Conservation (phyloP, 2,797 vertebrate species). For the Enteromius radiatus region DNA sequence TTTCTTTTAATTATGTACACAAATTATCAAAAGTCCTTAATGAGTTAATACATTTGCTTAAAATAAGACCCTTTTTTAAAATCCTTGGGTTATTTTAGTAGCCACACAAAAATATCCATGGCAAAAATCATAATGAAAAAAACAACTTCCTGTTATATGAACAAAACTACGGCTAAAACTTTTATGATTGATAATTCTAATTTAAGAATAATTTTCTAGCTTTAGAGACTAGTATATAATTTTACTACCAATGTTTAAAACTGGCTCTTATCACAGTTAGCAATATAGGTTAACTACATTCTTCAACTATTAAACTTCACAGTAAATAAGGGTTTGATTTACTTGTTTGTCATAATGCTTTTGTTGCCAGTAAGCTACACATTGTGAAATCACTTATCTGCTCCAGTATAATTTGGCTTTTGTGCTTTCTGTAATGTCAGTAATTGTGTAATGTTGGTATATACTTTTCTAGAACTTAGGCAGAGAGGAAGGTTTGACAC, state of each 20-base stretch:
- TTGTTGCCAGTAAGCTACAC: background rate
- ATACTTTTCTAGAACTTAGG: background rate
- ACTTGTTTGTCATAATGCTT: background rate
- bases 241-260: background rate
- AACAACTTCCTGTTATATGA: background rate
- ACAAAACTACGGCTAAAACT: background rate
- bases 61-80: too few species aligned
- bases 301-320: background rate
- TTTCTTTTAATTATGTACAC: background rate
- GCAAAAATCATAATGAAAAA: background rate
- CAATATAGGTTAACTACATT: background rate
- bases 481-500: background rate
- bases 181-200: background rate
- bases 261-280: background rate
- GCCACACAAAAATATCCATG: background rate
- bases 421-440: background rate
- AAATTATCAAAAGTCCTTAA: background rate
- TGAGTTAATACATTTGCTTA: background rate
- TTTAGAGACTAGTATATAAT: background rate
- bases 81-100: background rate
- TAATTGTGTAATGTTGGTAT: constrained; percentile 7
- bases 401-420: background rate
- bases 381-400: background rate
- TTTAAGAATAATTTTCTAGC: background rate
- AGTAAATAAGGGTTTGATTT: background rate